phyloP scores from a whole-genome alignment of 1,140 invertebrate genomes.

The Bombus cullumanus region DNA sequence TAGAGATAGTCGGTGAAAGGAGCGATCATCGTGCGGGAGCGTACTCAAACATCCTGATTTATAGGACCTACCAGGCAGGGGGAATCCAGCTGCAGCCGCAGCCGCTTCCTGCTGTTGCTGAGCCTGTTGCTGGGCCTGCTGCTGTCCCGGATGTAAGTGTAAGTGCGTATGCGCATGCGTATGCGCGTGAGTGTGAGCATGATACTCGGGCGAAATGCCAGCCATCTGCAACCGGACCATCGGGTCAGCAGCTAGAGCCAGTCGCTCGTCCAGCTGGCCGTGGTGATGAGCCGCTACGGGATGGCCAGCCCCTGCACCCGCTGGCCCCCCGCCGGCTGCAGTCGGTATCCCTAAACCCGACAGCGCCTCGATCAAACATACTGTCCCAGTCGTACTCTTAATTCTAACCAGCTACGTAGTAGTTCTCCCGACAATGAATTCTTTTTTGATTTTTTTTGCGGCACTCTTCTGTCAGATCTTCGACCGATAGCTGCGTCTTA shows the following conservation, averaged over 20 bases:
- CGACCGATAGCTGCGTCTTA: slow-evolving; percentile 1
- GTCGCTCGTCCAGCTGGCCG: slow-evolving; percentile 86
- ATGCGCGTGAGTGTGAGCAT: slow-evolving; percentile 92
- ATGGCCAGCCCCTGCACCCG: slow-evolving; percentile 80
- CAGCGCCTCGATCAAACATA: slow-evolving; percentile 77
- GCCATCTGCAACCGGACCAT: slow-evolving; percentile 94
- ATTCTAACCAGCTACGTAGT: slow-evolving; percentile 37
- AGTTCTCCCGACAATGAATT: slow-evolving; percentile 19
- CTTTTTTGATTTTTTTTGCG: slow-evolving; percentile 15
- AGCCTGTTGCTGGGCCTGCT: slow-evolving; percentile 88
- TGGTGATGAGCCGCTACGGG: slow-evolving; percentile 83
- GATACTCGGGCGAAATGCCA: slow-evolving; percentile 91
- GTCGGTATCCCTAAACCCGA: slow-evolving; percentile 82
- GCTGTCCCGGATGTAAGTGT: slow-evolving; percentile 93
- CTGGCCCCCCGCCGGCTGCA: slow-evolving; percentile 82
- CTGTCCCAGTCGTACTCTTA: slow-evolving; percentile 39
- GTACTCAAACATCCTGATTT: slow-evolving; percentile 71
- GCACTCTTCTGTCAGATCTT: slow-evolving; percentile 29
- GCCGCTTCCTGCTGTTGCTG: slow-evolving; percentile 83
- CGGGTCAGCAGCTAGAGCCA: slow-evolving; percentile 88
- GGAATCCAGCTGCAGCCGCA: slow-evolving; percentile 84
- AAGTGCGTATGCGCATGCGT: slow-evolving; percentile 96
- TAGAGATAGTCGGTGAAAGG: slow-evolving; percentile 24
- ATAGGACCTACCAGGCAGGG: slow-evolving; percentile 84
- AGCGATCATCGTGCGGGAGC: slow-evolving; percentile 46